Conservation (phyloP, 2,888 invertebrate genomes). For the Bibio marci region DNA sequence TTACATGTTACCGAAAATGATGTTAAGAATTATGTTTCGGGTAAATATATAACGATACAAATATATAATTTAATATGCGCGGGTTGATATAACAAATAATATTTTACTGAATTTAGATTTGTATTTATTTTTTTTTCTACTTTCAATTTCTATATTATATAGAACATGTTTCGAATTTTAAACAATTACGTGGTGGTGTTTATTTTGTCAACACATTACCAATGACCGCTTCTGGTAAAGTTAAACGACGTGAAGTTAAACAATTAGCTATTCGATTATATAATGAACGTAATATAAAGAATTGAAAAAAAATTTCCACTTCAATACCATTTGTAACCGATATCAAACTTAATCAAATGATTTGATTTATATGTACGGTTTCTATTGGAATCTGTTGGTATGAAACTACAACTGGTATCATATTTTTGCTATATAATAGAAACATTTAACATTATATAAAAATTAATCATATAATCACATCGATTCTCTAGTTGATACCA, state of each 20-base stretch:
- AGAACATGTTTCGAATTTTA: constrained; percentile 14
- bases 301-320: no score
- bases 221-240: constrained; percentile 23
- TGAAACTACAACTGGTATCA: no score
- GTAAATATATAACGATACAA: neutral
- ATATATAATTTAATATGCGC: no score
- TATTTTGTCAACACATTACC: constrained; percentile 14
- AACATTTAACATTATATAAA: no score
- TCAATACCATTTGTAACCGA: no score
- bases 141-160: neutral
- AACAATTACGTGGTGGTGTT: constrained; percentile 15
- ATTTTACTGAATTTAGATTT: neutral
- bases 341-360: no score
- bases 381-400: no score
- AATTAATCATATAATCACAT: no score
- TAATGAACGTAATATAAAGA: constrained; percentile 10
- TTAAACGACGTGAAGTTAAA: constrained; percentile 16
- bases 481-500: no score
- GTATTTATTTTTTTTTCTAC: neutral
- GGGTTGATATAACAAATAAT: neutral
- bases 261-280: constrained; percentile 5
- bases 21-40: constrained; percentile 13
- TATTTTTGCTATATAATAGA: no score
- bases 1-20: constrained; percentile 12
- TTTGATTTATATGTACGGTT: no score